Percentiles rank a stretch among this genome's conserved stretches.
These are phyloP conservation scores for Platanista minor DNA, from an alignment of 2,113 vertebrate genomes.

Conservation along the genomic window DNA sequence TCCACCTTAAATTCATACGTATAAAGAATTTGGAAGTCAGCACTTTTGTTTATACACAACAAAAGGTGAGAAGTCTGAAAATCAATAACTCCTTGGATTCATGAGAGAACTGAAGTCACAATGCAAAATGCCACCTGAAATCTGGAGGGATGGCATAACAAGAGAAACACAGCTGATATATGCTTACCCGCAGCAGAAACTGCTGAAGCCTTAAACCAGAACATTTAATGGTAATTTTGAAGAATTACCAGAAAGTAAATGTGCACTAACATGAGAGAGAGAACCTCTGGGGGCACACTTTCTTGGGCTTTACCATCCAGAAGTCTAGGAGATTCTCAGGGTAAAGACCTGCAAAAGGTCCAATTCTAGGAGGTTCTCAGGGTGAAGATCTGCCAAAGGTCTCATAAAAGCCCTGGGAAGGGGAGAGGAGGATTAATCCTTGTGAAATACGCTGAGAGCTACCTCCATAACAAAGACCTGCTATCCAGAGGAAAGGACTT, in stretches of 20 bases:
- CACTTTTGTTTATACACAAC: background rate
- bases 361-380: background rate
- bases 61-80: background rate
- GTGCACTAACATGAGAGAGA: background rate
- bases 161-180: background rate
- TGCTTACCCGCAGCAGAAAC: background rate
- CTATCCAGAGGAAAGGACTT: background rate
- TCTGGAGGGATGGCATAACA: background rate
- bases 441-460: background rate
- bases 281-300: rapidly evolving
- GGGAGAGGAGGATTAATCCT: background rate
- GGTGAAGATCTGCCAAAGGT: background rate
- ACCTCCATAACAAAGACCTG: background rate
- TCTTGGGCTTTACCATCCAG: background rate
- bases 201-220: background rate
- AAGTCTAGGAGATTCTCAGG: background rate
- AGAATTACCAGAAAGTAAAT: background rate
- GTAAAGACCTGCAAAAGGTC: background rate
- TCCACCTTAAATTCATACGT: background rate
- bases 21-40: background rate
- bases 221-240: background rate
- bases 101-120: background rate
- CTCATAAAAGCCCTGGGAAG: background rate
- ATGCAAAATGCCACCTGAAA: background rate
- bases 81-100: background rate